A percentile compares a stretch with the other conserved stretches of the same genome.
These are phyloP conservation scores for Anguilla marmorata DNA, from an alignment of 2,797 vertebrate species.

Conservation along the genomic window DNA sequence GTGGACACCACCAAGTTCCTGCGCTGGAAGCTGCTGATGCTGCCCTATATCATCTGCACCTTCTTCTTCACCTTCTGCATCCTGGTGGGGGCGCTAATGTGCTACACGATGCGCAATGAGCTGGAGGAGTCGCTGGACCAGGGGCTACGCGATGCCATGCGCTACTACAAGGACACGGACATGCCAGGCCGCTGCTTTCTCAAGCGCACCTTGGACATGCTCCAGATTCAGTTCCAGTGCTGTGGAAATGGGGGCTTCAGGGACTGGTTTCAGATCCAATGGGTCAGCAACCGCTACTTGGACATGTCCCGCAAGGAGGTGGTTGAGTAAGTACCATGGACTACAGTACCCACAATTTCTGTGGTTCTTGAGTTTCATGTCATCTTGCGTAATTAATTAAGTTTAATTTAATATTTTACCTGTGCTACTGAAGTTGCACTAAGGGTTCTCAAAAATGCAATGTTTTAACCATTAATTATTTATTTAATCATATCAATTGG, in stretches of 20 bases:
- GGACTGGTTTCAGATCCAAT: slow-evolving; percentile 94
- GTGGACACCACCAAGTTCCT: slow-evolving; percentile 84
- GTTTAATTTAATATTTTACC: neutral
- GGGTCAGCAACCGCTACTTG: slow-evolving; percentile 86
- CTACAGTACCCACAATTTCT: neutral
- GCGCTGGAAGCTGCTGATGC: slow-evolving; percentile 87
- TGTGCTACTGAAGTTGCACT: neutral
- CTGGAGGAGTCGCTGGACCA: slow-evolving; percentile 81
- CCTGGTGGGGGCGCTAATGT: slow-evolving; percentile 87
- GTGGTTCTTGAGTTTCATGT: neutral
- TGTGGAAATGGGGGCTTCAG: slow-evolving; percentile 86
- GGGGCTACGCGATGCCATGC: slow-evolving; percentile 81
- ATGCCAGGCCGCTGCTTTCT: slow-evolving; percentile 87
- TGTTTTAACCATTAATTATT: neutral
- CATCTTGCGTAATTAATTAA: neutral
- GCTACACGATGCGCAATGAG: slow-evolving; percentile 82
- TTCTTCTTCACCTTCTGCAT: slow-evolving; percentile 90
- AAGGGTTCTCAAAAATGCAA: neutral
- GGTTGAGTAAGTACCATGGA: slow-evolving; percentile 78
- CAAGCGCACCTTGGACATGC: slow-evolving; percentile 82
- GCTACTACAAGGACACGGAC: slow-evolving; percentile 89
- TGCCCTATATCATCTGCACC: slow-evolving; percentile 86
- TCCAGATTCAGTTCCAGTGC: slow-evolving; percentile 88
- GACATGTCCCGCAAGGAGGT: slow-evolving; percentile 84
- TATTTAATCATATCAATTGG: neutral